Evolutionary conservation across 35 echinoderm and acorn worm species (phyloP), one percentile per base, ranked within the genome.

Genomic region (Nesometra sesokonis): DNA sequence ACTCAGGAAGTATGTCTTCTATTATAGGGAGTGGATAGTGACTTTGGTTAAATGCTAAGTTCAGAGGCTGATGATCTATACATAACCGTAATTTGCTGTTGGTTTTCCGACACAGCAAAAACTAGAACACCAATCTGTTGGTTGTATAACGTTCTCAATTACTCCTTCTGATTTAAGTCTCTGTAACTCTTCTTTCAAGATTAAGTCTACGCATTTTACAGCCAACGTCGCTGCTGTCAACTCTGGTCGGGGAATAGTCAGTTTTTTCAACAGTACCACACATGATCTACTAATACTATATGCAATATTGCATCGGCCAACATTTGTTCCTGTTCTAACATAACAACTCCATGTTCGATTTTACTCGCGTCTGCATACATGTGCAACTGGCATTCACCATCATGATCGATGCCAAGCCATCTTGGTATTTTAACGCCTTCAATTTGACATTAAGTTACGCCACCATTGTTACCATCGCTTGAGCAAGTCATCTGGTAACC

Each of bases 51-150:
- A 85, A 30, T 43, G 84, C 84, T 7, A 3, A 27, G 36, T 85
- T 85, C 23, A 93, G 57, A 4, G 77, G 88, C 34, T 87, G 29
- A 5, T 77, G 92, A 32, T 93, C 88, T 3, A 93, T 90, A 31
- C 92, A 93, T 7, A 93, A 76, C 13, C 87, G 36, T 5, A 93
- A 29, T 23, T 84, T 85, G 27, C 86, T 79, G 85, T 29, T 88
- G 47, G 84, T 37, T 93, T 93, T 30, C 17, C 33, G 0, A 77
- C 80, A n/a, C 15, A 76, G 0, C 79, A 35, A 35, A 93, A 43
- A 11, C 34, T 30, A 67, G 85, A 87, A 8, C 23, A n/a, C 77
- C 77, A 78, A 30, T 78, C 77, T 30, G 77, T 78, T 30, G 77
- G 88, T 77, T 83, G 13, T 11, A 0, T 2, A 4, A 93, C 88